Conservation (phyloP, 2,888 invertebrate species). For the Fragum sueziense region DNA sequence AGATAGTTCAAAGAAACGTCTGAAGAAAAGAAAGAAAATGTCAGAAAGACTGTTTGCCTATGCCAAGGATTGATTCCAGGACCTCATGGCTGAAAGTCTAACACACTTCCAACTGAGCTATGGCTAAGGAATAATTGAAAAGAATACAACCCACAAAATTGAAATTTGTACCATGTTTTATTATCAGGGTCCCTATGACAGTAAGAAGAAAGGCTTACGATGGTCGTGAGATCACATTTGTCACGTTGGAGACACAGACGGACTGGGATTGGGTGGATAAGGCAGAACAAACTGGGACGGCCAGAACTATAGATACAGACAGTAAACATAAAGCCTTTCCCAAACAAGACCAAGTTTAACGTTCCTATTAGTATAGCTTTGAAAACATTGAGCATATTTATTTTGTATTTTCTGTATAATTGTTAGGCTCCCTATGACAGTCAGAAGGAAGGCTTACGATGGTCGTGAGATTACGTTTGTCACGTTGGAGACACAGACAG, state of each 20-base stretch:
- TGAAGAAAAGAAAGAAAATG: too few species aligned
- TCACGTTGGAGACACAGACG: conserved; percentile 74
- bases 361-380: too few species aligned
- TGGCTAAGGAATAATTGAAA: too few species aligned
- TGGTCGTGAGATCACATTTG: conserved; percentile 72
- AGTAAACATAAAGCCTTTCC: too few species aligned
- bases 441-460: conserved; percentile 67
- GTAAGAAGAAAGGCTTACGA: conserved; percentile 67
- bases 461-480: conserved; percentile 72
- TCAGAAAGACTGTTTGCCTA: too few species aligned
- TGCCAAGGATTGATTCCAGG: too few species aligned
- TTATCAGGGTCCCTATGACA: background rate
- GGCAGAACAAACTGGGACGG: conserved; percentile 58
- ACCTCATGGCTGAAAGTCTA: too few species aligned
- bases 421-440: background rate
- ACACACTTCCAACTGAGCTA: too few species aligned
- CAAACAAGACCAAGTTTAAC: too few species aligned
- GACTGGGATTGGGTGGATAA: conserved; percentile 76
- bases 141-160: too few species aligned
- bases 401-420: background rate
- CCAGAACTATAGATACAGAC: conserved; percentile 44
- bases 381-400: background rate
- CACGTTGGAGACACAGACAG: conserved; percentile 75
- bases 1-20: too few species aligned
- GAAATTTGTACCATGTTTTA: too few species aligned